A percentile compares a stretch with the other conserved stretches of the same genome.
phyloP scores from a whole-genome alignment of 2,113 vertebrate species.

The Malurus cyaneus region DNA sequence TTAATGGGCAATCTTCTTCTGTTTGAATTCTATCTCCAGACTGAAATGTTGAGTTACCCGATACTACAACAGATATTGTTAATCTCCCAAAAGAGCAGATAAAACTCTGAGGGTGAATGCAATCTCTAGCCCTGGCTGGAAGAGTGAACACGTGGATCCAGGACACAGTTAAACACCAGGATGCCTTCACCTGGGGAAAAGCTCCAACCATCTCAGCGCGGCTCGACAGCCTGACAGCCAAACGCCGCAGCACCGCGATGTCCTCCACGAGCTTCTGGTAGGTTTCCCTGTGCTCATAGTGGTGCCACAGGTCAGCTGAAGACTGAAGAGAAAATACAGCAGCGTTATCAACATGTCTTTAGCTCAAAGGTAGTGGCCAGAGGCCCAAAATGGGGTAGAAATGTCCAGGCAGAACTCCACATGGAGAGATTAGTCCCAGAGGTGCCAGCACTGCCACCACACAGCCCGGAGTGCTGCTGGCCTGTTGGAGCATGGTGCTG shows the following conservation, averaged over 20 bases:
- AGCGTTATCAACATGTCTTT: background rate
- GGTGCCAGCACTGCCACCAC: background rate
- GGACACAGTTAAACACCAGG: background rate
- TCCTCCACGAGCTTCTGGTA: slow-evolving; percentile 91
- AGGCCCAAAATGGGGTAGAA: background rate
- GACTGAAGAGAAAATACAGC: slow-evolving; percentile 70
- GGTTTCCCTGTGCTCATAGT: slow-evolving; percentile 88
- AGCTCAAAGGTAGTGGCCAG: background rate
- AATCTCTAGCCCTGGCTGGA: background rate
- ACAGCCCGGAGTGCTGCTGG: background rate
- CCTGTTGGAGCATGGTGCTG: background rate
- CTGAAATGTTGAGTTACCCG: background rate
- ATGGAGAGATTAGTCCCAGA: background rate
- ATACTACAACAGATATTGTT: background rate
- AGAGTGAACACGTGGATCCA: background rate
- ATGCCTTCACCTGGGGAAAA: slow-evolving; percentile 84
- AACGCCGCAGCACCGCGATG: slow-evolving; percentile 82
- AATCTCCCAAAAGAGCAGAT: background rate
- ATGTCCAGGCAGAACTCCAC: background rate
- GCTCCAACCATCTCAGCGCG: slow-evolving; percentile 93
- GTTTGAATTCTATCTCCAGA: background rate
- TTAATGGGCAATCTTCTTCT: background rate
- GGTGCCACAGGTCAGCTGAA: slow-evolving; percentile 86
- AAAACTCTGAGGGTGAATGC: background rate
- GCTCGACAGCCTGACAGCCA: slow-evolving; percentile 89